Evolutionary conservation across 2,797 vertebrate genomes (phyloP), one percentile per base, ranked within the genome.

Genomic region (Pseudomugil gertrudae): DNA sequence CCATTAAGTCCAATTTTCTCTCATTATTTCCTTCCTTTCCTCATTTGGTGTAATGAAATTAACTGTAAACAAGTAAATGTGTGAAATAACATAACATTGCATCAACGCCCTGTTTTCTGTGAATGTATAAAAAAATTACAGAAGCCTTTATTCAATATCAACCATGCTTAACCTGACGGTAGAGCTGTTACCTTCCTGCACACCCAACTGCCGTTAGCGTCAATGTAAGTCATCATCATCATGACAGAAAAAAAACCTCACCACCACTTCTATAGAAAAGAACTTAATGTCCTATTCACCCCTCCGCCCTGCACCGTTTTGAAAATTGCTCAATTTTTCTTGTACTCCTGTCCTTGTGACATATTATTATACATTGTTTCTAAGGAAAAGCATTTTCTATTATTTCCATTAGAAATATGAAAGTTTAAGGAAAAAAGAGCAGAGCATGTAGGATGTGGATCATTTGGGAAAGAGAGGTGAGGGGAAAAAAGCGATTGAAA

Each of bases 351-450:
- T 85, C 78, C 76, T 66, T 88, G 92, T 95, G 95, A 96, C 95
- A 95, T 97, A 97, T 97, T 96, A 98, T 98, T 98, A 98, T 95
- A 96, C 94, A 97, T 96, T 96, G 95, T 97, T 97, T 96, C 94
- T 95, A 88, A 88, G 93, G 90, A 88, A 94, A 96, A 87, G 93
- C 93, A 92, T 95, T 95, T 94, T 92, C 92, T 95, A 95, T 96
- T 95, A 95, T 96, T 96, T 93, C 93, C 92, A 92, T 94, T 95
- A 93, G 93, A 95, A 96, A 95, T 95, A 95, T 93, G 92, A 96
- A 98, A 96, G 93, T 97, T 97, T 92, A 73, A 23, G 30, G 47
- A 7, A 2, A 5, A 87, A 68, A 59, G 86, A 79, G 52, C 52
- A n/a, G 65, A 83, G 84, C 65, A 53, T 65, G 75, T 69, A 73